Percentiles rank a stretch among this genome's conserved stretches.
Conservation (phyloP, 2,888 invertebrate genomes). For the Torymus aiolomorphi region DNA sequence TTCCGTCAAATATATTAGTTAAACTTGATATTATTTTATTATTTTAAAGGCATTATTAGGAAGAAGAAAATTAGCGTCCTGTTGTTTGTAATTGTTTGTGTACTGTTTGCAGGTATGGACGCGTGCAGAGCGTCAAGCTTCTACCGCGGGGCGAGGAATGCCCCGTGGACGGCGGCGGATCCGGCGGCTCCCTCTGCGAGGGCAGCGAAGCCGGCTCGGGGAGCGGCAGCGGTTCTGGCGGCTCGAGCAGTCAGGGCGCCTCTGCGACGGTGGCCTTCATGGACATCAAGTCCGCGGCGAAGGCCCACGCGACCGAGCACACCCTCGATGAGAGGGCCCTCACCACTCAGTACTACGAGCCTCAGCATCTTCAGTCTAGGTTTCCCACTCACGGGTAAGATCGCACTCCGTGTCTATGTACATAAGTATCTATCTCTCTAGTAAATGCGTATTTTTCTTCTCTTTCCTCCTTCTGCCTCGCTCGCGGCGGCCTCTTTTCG, state of each 20-base stretch:
- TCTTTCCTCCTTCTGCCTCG: too few species aligned
- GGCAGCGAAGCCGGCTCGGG: slow-evolving; percentile 70
- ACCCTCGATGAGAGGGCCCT: slow-evolving; percentile 90
- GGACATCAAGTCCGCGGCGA: slow-evolving; percentile 97
- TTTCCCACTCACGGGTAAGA: slow-evolving; percentile 69
- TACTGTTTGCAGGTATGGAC: slow-evolving; percentile 88
- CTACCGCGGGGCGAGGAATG: slow-evolving; percentile 81
- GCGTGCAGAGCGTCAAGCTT: slow-evolving; percentile 97
- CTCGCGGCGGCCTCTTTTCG: too few species aligned
- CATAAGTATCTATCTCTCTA: background rate
- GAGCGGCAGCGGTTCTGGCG: slow-evolving; percentile 72
- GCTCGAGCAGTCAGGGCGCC: slow-evolving; percentile 81
- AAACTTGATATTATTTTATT: too few species aligned
- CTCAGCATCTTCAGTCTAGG: slow-evolving; percentile 77
- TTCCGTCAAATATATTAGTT: too few species aligned
- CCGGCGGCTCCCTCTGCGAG: slow-evolving; percentile 76
- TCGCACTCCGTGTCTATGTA: slow-evolving; percentile 11
- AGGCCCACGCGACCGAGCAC: slow-evolving; percentile 93
- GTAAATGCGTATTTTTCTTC: slow-evolving; percentile 9
- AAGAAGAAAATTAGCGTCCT: too few species aligned
- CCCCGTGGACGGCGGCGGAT: slow-evolving; percentile 73
- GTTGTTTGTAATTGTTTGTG: too few species aligned
- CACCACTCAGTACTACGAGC: slow-evolving; percentile 94
- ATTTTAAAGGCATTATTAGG: too few species aligned
- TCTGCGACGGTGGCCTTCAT: slow-evolving; percentile 96